Evolutionary conservation across 2,113 vertebrate genomes (phyloP), one percentile per base, ranked within the genome.

Genomic region (Nothoprocta pentlandii): DNA sequence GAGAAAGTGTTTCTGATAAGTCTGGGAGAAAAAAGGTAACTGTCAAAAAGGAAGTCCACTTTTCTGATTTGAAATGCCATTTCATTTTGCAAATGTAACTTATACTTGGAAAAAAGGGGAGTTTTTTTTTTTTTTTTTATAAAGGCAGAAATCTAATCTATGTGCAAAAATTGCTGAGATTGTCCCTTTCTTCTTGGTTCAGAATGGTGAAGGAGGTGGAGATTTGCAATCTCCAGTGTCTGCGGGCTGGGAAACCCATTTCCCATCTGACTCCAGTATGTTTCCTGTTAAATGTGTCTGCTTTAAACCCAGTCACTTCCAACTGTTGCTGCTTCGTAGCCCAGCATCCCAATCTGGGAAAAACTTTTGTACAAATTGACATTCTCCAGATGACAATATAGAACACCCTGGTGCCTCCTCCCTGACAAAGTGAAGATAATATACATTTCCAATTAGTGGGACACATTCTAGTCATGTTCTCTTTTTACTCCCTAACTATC

Each of bases 371-470:
- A 44, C 78, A 51, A 2, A 16, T 39, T 85, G 94, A 41, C 94
- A 68, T 82, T 93, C 62, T 93, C 76, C 68, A 87, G 95, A 74
- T 70, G 93, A 94, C 96, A 96, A 91, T 75, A 9, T 17, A 46
- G 94, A 91, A 93, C 79, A n/a, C 71, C 94, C 74, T 4, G 0
- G 87, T 28, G 66, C 93, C 87, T 63, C 90, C 85, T 90, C 80
- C 63, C 83, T 54, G n/a, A 62, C 95, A 74, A 86, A 84, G 68
- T 93, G 92, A 91, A 98, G 97, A 97, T 97, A 98, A 98, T 98
- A 97, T 97, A 97, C 96, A 97, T 98, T 97, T 98, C 98, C 98
- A 98, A 98, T 98, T 98, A 98, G 97, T 82, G 73, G 63, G 41
- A 92, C 87, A 87, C 97, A 98, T 98, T 98, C 97, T 96, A 85